A percentile compares a stretch with the other conserved stretches of the same genome.
Evolutionary conservation across 2,113 vertebrate genomes (phyloP).

Genomic region (Camelus dromedarius): DNA sequence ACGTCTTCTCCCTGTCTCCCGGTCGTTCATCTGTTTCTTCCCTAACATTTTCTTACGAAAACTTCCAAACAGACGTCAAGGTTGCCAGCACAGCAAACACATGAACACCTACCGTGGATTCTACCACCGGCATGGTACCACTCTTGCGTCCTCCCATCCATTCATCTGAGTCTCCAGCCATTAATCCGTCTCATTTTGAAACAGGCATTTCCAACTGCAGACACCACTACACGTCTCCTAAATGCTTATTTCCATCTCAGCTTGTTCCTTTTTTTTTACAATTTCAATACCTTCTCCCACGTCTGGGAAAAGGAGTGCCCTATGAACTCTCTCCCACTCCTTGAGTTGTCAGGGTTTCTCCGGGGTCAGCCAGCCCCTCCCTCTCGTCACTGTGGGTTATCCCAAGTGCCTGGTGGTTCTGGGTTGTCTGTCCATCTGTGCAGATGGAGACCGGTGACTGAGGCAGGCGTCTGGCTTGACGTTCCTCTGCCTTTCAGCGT

Average conservation of each 20-base stretch:
- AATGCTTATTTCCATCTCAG: background rate
- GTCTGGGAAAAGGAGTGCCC: background rate
- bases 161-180: fast-evolving
- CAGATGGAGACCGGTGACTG: background rate
- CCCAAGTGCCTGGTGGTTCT: background rate
- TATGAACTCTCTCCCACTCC: background rate
- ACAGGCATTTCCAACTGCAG: background rate
- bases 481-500: background rate
- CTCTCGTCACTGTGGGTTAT: background rate
- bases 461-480: background rate
- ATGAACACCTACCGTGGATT: background rate
- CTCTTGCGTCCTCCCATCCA: background rate
- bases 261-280: background rate
- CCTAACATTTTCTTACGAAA: background rate
- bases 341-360: background rate
- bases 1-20: background rate
- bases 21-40: background rate
- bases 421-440: background rate
- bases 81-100: background rate
- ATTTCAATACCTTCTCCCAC: background rate
- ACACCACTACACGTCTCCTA: background rate
- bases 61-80: background rate
- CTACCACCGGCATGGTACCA: background rate
- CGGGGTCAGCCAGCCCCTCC: too few species aligned
- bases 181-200: background rate